Evolutionary conservation across 2,113 vertebrate genomes (phyloP), one percentile per base, ranked within the genome.

Genomic region (Seriola quinqueradiata): DNA sequence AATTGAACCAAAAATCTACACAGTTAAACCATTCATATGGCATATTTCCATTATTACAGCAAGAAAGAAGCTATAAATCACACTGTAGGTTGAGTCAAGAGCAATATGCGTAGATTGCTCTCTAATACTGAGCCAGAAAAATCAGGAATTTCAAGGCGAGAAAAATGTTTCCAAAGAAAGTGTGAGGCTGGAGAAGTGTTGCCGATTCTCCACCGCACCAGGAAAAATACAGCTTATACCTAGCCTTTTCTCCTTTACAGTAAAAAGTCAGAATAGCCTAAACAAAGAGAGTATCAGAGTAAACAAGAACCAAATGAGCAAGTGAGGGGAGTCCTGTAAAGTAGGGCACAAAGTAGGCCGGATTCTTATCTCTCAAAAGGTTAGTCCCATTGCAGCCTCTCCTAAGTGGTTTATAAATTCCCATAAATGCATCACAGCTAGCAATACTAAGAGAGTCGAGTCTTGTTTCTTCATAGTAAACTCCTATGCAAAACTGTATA

Each of bases 311-410:
- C 72, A 70, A 68, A 76, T 72, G 61, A 79, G 70, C 60, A 72
- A 81, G 77, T 17, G 61, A 79, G 77, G 28, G 80, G 60, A 69
- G 23, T 70, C 59, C 64, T 58, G 21, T 54, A 90, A 93, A 91
- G 86, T 92, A 85, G 90, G 89, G 52, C 91, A 90, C 65, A 91
- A 94, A 91, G 82, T 91, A 89, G 91, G 93, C 84, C 88, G 57
- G 73, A 46, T 65, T 90, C 80, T 63, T 74, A 85, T 86, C 90
- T 72, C 75, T 87, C 82, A 52, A 84, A 91, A 90, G 89, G 88
- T 91, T 82, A 54, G 88, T 88, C 87, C 65, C 88, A 23, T 72
- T 75, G 81, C 85, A 76, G 88, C 76, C 60, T 85, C 84, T 89
- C 85, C 81, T 85, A 86, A 90, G 89, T 88, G 88, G 82, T 90